Base-by-base conservation (phyloP, 2,888 invertebrate genomes). In the Tetropium fuscum region DNA sequence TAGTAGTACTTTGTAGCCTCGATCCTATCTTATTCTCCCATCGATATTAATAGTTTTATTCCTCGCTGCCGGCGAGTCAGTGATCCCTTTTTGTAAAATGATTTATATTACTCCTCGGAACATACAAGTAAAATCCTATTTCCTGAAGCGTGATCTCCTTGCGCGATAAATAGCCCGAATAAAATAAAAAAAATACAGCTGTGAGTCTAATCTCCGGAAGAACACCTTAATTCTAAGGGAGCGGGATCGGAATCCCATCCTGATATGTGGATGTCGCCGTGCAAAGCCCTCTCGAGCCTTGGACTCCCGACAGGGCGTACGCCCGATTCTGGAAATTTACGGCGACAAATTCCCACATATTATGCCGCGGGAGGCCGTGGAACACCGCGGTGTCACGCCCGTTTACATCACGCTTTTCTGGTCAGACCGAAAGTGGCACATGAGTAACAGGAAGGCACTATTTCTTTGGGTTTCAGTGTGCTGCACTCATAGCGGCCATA, bases 321-420 rank as follows among this genome's bases (percentile, higher is more conserved):
- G 66, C 65, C 73, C 70, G 74, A 73, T 72, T 70, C 70, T 68
- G 75, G 73, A 77, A 78, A 80, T 80, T 80, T 80, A 80, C 77
- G 74, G 77, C 77, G 79, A 79, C 79, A 79, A 79, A 79, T 80
- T 79, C 78, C 77, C 78, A 79, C 80, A 79, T 77, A 78, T 78
- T 78, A 78, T 76, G 69, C 75, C 68, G 53, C 60, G 60, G 63
- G 60, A 60, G 60, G 56, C 56, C 58, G 34, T 56, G 60, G 51
- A 53, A 63, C 60, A 57, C 54, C 64, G 64, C 64, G 57, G 66
- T 61, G 64, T 54, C 59, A 48, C 40, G 49, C 44, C 45, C 53
- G 58, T 45, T 58, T 51, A 51, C 51, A 25, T 51, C 51, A 51
- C 51, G 51, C 51, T 51, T 34, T 13, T 51, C 40, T 40, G 51